Evolutionary conservation across 2,888 invertebrate genomes (phyloP).

Genomic region (Notodonta dromedarius): DNA sequence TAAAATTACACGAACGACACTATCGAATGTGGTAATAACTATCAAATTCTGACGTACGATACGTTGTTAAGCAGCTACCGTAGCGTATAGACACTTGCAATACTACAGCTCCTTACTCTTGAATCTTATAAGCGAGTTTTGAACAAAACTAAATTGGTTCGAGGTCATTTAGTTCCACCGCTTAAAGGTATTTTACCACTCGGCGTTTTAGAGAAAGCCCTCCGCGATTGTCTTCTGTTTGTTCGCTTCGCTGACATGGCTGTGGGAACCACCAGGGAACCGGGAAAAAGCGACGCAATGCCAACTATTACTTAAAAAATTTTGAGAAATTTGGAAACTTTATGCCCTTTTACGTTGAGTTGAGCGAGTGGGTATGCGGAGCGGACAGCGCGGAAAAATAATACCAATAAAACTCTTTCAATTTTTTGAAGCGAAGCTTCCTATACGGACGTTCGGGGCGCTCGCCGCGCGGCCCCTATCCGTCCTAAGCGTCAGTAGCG

Average conservation of each 20-base stretch:
- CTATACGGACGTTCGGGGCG: too few relatives aligned
- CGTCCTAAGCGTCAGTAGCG: too few relatives aligned
- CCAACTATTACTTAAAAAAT: conserved; percentile 32
- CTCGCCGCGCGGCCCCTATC: too few relatives aligned
- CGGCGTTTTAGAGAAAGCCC: conserved; percentile 45
- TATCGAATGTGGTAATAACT: too few relatives aligned
- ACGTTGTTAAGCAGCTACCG: too few relatives aligned
- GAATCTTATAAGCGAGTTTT: too few relatives aligned
- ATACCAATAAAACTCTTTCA: not conserved
- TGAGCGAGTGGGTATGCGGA: not conserved
- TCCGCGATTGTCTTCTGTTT: conserved; percentile 38
- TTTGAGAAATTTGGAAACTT: conserved; percentile 27
- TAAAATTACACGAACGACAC: too few relatives aligned
- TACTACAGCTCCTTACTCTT: too few relatives aligned
- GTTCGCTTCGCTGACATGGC: conserved; percentile 35
- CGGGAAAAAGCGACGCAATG: conserved; percentile 26
- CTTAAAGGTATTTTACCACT: conserved; percentile 37
- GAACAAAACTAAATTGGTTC: not conserved
- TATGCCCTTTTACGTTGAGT: conserved; percentile 7
- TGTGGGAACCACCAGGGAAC: conserved; percentile 39
- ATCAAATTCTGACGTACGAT: too few relatives aligned
- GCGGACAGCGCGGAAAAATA: not conserved
- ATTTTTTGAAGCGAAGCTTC: too few relatives aligned
- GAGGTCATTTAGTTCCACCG: conserved; percentile 15
- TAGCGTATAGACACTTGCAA: too few relatives aligned